These are phyloP conservation scores for Epinephelus cyanopodus DNA, from an alignment of 2,113 vertebrate genomes.

Conservation along the genomic window DNA sequence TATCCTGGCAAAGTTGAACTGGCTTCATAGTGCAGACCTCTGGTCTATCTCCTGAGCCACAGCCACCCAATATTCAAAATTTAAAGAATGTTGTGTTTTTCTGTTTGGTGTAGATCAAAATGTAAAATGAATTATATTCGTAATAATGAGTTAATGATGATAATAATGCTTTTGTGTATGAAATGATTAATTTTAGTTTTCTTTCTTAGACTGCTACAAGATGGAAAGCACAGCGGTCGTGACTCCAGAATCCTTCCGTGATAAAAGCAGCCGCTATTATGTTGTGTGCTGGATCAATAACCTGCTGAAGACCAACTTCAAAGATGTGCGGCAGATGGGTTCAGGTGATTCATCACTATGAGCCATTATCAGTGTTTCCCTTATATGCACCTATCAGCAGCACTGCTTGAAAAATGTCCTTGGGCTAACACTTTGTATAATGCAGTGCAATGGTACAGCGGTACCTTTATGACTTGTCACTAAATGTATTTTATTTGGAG, in stretches of 20 bases:
- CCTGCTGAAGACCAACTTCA: constrained; percentile 90
- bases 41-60: neutral
- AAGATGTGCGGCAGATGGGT: constrained; percentile 89
- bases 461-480: neutral
- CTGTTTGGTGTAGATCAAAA: neutral
- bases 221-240: constrained; percentile 89
- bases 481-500: neutral
- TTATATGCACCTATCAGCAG: too few species aligned
- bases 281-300: constrained; percentile 94
- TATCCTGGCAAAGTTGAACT: too few species aligned
- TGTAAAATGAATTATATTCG: neutral
- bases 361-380: neutral
- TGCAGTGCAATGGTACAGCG: too few species aligned
- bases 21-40: too few species aligned
- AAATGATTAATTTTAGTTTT: neutral
- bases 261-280: constrained; percentile 88
- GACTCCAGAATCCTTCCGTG: constrained; percentile 82
- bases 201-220: constrained; percentile 72
- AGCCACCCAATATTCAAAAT: neutral
- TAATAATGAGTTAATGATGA: neutral
- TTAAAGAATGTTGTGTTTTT: neutral
- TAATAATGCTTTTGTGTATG: neutral
- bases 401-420: too few species aligned
- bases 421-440: too few species aligned
- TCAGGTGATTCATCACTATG: constrained; percentile 87